Evolutionary conservation across 2,888 invertebrate species (phyloP), one percentile per base, ranked within the genome.

Genomic region (Amblyjoppa fuscipennis): DNA sequence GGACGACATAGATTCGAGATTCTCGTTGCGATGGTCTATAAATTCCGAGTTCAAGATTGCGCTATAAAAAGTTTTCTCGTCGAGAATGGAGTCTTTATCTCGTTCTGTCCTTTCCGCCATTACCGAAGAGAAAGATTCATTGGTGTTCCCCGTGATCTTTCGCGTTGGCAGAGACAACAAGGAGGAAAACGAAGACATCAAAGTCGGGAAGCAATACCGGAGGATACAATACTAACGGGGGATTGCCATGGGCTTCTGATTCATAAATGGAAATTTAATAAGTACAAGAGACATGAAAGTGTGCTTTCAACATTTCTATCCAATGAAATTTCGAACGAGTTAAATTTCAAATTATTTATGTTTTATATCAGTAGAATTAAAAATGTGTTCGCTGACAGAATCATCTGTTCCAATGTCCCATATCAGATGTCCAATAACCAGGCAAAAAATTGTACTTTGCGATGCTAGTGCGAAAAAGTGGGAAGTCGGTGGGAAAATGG

Each of bases 21-120:
- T 79, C 77, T 78, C 78, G 74, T 70, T 31, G 49, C 51, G 68
- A 83, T 83, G 82, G 84, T 66, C 84, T 74, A 82, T 86, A 86
- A 87, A 87, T 86, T 86, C 81, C 75, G 70, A 80, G 84, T 71
- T 82, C 77, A 69, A 84, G 85, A 87, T 85, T 85, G 83, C 71
- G 20, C 77, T 81, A 75, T 74, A 75, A 83, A 82, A 82, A 76
- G 20, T 79, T 83, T 71, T 77, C 78, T 83, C 83, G 81, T 76
- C 70, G 53, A 69, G 51, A 41, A 68, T 25, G 25, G 66, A 69
- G 28, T 16, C 53, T 20, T 61, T 41, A 75, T 16, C 56, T 71
- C 61, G 45, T 41, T 51, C 66, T 20, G 38, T n/a, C 28, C 51
- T 20, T 53, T 34, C 31, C 53, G 38, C 61, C 53, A 0, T 4